Evolutionary conservation across 2,888 invertebrate species (phyloP), one percentile per base, ranked within the genome.

Genomic region (Oscheius myriophilus): DNA sequence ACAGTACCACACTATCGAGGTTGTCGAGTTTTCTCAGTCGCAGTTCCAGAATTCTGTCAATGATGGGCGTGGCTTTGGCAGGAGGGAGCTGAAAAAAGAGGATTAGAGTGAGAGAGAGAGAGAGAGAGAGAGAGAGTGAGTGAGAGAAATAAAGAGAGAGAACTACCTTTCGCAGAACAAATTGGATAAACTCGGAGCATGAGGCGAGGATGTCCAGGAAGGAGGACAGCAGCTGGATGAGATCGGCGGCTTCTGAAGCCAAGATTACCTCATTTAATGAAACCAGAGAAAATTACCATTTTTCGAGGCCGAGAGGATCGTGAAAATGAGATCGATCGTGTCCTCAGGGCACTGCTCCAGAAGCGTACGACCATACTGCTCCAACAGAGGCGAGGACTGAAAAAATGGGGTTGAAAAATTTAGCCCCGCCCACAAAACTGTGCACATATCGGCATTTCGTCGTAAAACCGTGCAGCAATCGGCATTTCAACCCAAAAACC

Each of bases 21-120:
- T 33, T 9, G 33, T 9, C 18, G 49, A 61, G 33, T 16, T 46
- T 39, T 80, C 92, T 92, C 57, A 95, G 90, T 93, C 93, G 67
- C 84, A 94, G 92, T 86, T 95, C 95, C 18, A 95, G 90, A 7
- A 61, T 12, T 18, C 61, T 16, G 26, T 61, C 61, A 26, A 61
- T 46, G 16, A 46, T 25, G 11, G 14, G 21, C 23, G 46, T 46
- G 16, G 21, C 49, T 25, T 61, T 61, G n/a, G 25, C 14, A 7
- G 61, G n/a, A 9, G 61, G 61, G 25, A 61, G 49, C 46, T 58
- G 25, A 41, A 57, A 33, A n/a, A 14, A 26, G 18, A 11, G 39
- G n/a, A n/a, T n/a, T n/a, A 25, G 18, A 52, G 2, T 25, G 26
- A 26, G 26, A 26, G 12, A 4, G 26, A 4, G 26, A 12, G 16